These are phyloP conservation scores for Parauchenoglanis punctatus DNA, from an alignment of 2,797 vertebrate genomes.

Conservation along the genomic window DNA sequence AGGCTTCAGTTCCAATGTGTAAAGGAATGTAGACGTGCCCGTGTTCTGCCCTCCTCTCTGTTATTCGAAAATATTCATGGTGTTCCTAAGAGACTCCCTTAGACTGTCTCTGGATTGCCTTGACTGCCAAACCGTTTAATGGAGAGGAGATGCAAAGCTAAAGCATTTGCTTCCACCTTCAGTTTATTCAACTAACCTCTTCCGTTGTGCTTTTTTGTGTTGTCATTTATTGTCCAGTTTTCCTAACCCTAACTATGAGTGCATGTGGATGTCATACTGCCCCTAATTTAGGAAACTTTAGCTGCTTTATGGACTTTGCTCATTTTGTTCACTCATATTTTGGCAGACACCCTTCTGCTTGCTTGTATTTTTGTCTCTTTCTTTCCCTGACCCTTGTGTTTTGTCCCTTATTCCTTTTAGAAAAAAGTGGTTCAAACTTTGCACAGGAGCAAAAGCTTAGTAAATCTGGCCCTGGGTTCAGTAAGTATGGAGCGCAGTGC, in stretches of 20 bases:
- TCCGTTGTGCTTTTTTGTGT: conserved; percentile 6
- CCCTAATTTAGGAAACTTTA: neutral
- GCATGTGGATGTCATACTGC: conserved; percentile 20
- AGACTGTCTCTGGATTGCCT: neutral
- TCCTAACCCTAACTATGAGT: neutral
- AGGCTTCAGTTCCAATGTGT: conserved; percentile 58
- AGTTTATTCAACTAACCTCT: neutral
- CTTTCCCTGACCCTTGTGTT: conserved; percentile 57
- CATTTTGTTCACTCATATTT: neutral
- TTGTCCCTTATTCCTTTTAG: conserved; percentile 76
- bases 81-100: neutral
- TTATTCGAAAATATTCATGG: conserved; percentile 27
- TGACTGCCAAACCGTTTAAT: neutral
- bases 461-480: conserved; percentile 82
- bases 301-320: conserved; percentile 2
- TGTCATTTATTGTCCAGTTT: neutral
- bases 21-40: conserved; percentile 34
- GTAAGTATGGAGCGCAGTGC: conserved; percentile 78
- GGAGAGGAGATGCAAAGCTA: neutral
- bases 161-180: neutral
- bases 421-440: conserved; percentile 80
- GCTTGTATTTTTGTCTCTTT: conserved; percentile 59
- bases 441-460: conserved; percentile 70
- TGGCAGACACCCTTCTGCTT: conserved; percentile 47
- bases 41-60: conserved; percentile 59